Evolutionary conservation across 2,113 vertebrate species (phyloP).

Genomic region (Phodopus roborovskii): DNA sequence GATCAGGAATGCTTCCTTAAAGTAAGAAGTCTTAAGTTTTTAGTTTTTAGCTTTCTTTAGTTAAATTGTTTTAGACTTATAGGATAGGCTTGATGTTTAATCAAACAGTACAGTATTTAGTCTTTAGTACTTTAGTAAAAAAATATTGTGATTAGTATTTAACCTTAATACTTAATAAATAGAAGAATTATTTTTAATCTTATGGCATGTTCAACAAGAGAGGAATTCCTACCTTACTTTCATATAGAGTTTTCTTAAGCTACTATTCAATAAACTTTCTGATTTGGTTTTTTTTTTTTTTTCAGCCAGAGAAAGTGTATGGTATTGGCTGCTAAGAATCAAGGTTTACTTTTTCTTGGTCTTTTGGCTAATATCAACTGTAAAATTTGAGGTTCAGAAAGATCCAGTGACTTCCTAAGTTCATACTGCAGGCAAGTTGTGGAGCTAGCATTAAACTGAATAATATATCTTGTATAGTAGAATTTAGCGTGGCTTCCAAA

Average conservation of each 20-base stretch:
- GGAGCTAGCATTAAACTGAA: background rate
- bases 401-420: background rate
- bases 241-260: background rate
- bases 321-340: background rate
- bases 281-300: background rate
- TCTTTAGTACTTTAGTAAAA: background rate
- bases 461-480: background rate
- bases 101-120: background rate
- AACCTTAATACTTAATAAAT: background rate
- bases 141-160: background rate
- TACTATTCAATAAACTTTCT: background rate
- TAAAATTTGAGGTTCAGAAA: background rate
- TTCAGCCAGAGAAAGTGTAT: background rate
- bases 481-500: background rate
- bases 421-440: background rate
- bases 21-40: conserved; percentile 7
- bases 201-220: background rate
- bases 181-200: background rate
- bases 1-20: background rate
- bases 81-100: background rate
- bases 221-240: conserved; percentile 14
- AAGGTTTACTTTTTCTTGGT: background rate
- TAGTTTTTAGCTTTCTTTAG: background rate
- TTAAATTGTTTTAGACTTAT: background rate
- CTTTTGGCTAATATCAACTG: background rate